Evolutionary conservation across 2,797 vertebrate species (phyloP).

Genomic region (Pteropus rufus): DNA sequence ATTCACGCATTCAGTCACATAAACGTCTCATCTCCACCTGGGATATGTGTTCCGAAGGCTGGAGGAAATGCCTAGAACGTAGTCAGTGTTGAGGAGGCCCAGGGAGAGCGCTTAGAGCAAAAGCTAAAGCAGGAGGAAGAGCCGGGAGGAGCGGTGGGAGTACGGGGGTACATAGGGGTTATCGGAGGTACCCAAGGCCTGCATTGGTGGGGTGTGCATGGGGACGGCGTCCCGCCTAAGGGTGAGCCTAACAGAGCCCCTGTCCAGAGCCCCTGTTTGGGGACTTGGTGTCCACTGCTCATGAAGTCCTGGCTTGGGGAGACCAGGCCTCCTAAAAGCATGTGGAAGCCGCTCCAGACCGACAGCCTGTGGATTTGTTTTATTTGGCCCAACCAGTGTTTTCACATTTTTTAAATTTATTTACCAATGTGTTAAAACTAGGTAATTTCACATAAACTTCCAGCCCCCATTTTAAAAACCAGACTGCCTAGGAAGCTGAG

Average conservation of each 20-base stretch:
- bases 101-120: neutral
- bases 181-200: neutral
- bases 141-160: too few species aligned
- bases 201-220: fast-evolving
- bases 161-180: too few species aligned
- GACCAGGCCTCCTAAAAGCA: neutral
- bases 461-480: neutral
- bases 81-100: neutral
- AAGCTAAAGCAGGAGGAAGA: neutral
- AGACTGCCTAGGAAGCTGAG: neutral
- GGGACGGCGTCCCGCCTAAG: neutral
- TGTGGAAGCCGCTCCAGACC: neutral
- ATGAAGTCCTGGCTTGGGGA: neutral
- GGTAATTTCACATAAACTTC: slow-evolving; percentile 8
- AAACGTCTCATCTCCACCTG: neutral
- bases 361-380: neutral
- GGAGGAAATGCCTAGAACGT: neutral
- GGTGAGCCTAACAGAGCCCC: neutral
- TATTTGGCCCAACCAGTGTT: slow-evolving; percentile 34
- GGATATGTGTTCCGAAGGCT: neutral
- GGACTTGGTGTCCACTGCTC: neutral
- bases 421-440: slow-evolving; percentile 43
- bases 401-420: slow-evolving; percentile 31
- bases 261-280: neutral
- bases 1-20: fast-evolving